phyloP scores from a whole-genome alignment of 2,797 vertebrate genomes.

The Galagoides demidoff region DNA sequence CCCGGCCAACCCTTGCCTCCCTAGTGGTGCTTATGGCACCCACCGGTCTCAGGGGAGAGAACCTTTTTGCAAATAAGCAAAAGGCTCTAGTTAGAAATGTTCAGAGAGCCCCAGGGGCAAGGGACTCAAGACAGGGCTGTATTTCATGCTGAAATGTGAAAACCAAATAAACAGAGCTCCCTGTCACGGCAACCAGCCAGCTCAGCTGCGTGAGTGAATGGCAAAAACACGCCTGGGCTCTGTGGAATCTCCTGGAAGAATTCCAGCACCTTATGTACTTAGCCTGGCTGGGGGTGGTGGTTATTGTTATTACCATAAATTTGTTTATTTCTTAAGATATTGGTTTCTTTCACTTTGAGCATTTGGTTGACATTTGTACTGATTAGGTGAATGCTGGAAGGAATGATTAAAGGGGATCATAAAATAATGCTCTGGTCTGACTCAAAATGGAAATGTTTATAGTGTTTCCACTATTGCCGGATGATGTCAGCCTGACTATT shows the following conservation, averaged over 20 bases:
- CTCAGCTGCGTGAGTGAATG: conserved; percentile 79
- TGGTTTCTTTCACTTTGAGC: conserved; percentile 57
- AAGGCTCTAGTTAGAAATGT: conserved; percentile 63
- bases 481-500: conserved; percentile 62
- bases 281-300: neutral
- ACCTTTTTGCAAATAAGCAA: conserved; percentile 64
- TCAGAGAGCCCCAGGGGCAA: conserved; percentile 46
- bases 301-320: conserved; percentile 45
- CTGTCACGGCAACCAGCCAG: conserved; percentile 72
- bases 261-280: conserved; percentile 56
- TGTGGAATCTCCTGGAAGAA: conserved; percentile 77
- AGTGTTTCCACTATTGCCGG: conserved; percentile 33
- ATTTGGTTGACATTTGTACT: conserved; percentile 43
- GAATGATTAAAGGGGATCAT: conserved; percentile 41
- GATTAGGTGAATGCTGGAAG: neutral
- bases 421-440: conserved; percentile 59
- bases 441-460: conserved; percentile 55
- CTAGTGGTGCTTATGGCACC: neutral
- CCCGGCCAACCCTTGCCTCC: neutral
- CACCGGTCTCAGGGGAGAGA: conserved; percentile 45
- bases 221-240: conserved; percentile 71
- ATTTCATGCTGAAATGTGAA: conserved; percentile 80
- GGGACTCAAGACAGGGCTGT: conserved; percentile 70
- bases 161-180: conserved; percentile 77
- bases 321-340: conserved; percentile 48